These are phyloP conservation scores for Tillus elongatus DNA, from an alignment of 2,888 invertebrate species.

Conservation along the genomic window DNA sequence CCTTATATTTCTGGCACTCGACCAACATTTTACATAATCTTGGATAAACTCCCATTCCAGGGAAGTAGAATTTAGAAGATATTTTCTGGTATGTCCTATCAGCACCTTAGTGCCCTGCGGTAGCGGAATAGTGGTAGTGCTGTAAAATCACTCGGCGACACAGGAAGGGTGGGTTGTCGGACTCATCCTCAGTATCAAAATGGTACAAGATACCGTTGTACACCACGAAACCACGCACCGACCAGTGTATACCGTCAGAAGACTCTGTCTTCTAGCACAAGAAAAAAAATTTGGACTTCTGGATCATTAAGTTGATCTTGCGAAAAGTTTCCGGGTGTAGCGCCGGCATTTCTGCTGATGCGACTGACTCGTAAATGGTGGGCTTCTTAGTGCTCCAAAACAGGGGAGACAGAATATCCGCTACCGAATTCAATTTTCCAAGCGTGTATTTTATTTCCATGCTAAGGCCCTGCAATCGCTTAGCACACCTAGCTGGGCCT, in stretches of 20 bases:
- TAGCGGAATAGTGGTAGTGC: constrained; percentile 22
- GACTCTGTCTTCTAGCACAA: constrained; percentile 13
- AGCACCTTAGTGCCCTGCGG: constrained; percentile 27
- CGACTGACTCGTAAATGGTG: constrained; percentile 13
- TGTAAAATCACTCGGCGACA: constrained; percentile 6
- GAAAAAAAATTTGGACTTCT: constrained; percentile 20
- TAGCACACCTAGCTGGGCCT: constrained; percentile 38
- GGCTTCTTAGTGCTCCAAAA: constrained; percentile 35
- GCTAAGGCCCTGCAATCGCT: constrained; percentile 19
- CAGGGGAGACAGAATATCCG: constrained; percentile 25
- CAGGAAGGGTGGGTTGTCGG: too few relatives aligned
- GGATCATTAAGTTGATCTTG: constrained; percentile 20
- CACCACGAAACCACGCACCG: constrained; percentile 17
- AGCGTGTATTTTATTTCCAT: not conserved
- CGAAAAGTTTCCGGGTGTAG: constrained; percentile 6
- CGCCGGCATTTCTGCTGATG: constrained; percentile 16
- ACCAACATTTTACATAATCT: too few relatives aligned
- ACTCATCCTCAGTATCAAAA: too few relatives aligned
- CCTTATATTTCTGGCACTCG: constrained; percentile 28
- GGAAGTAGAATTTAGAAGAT: constrained; percentile 22
- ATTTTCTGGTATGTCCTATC: constrained; percentile 22
- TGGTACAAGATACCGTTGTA: too few relatives aligned
- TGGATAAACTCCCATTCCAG: constrained; percentile 21
- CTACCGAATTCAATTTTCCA: not conserved
- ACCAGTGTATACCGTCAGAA: constrained; percentile 14